phyloP scores from a whole-genome alignment of 2,113 vertebrate species.

The Lampris megalopsis region DNA sequence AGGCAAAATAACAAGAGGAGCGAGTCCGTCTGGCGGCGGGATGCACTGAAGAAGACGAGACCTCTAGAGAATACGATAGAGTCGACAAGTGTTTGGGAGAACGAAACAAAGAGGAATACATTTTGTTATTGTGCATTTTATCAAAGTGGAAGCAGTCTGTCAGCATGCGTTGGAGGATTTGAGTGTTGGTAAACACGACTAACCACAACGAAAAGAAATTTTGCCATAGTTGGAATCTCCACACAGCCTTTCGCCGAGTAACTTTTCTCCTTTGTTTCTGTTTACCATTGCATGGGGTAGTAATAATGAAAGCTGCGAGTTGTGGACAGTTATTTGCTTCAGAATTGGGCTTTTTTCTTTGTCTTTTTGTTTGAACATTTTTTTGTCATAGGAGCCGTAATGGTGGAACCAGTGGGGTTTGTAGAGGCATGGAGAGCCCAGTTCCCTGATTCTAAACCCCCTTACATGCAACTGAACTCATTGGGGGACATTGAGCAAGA shows the following conservation, averaged over 20 bases:
- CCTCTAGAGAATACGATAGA: constrained; percentile 40
- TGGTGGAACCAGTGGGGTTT: constrained; percentile 98
- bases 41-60: constrained; percentile 41
- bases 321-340: constrained; percentile 6
- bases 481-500: constrained; percentile 93
- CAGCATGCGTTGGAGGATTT: constrained; percentile 17
- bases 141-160: background rate
- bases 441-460: constrained; percentile 95
- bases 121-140: background rate
- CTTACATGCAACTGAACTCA: constrained; percentile 93
- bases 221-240: background rate
- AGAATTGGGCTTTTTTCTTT: constrained; percentile 10
- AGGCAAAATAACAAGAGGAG: constrained; percentile 51
- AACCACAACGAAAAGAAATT: constrained; percentile 15
- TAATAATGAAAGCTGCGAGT: constrained; percentile 41
- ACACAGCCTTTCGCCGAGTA: background rate
- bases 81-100: background rate
- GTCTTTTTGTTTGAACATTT: constrained; percentile 36
- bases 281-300: background rate
- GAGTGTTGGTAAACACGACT: constrained; percentile 49
- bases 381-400: constrained; percentile 67
- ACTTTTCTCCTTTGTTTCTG: background rate
- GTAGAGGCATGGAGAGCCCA: constrained; percentile 97
- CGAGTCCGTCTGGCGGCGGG: constrained; percentile 54
- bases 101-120: background rate